These are phyloP conservation scores for Procambarus virginalis DNA, from an alignment of 1,140 invertebrate species.

Conservation along the genomic window DNA sequence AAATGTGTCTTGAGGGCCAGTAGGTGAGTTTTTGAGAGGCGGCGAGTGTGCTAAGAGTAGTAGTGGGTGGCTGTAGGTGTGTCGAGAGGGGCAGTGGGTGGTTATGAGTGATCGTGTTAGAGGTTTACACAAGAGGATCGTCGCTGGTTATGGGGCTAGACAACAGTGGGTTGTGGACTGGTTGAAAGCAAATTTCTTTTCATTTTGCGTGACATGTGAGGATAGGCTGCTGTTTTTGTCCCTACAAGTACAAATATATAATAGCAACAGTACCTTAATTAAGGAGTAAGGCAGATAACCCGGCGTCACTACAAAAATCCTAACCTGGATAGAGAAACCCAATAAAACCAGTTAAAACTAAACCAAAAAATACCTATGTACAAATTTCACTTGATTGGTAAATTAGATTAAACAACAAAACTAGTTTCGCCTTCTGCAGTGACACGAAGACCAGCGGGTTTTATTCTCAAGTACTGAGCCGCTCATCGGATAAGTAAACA, in stretches of 20 bases:
- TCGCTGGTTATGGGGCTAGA: not conserved
- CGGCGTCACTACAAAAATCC: not conserved
- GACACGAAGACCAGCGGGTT: not conserved
- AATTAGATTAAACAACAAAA: no score
- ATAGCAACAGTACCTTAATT: not conserved
- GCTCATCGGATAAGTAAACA: not conserved
- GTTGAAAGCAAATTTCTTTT: no score
- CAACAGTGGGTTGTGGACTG: not conserved
- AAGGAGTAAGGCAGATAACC: not conserved
- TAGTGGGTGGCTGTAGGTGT: not conserved
- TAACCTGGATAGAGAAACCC: not conserved
- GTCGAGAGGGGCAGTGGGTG: not conserved
- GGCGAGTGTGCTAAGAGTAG: not conserved
- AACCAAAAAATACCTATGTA: not conserved
- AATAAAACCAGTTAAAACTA: not conserved
- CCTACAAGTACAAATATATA: conserved; percentile 54
- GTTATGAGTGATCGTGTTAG: not conserved
- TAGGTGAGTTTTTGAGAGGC: not conserved
- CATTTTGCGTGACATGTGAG: not conserved
- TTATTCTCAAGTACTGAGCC: not conserved
- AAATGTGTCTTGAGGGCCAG: not conserved
- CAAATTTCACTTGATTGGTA: no score
- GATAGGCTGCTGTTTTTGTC: conserved; percentile 21
- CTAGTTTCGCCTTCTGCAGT: not conserved
- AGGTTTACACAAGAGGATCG: no score